Evolutionary conservation across 2,113 vertebrate genomes (phyloP).

Genomic region (Nibea albiflora): DNA sequence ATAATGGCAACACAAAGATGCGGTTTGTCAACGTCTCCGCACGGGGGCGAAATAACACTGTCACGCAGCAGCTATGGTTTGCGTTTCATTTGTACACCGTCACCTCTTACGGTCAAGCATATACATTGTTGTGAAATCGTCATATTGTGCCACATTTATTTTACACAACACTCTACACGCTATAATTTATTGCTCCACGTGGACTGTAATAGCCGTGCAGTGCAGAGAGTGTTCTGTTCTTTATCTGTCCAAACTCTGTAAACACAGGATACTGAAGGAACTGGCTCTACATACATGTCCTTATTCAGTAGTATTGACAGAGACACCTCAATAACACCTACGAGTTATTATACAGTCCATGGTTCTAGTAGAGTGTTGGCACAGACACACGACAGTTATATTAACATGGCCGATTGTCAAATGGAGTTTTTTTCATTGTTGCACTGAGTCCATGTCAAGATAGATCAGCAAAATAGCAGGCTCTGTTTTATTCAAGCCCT

Average conservation of each 20-base stretch:
- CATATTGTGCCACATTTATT: background rate
- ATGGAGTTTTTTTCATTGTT: constrained; percentile 1
- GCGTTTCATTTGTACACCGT: background rate
- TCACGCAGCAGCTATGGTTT: too few relatives aligned
- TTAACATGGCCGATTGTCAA: background rate
- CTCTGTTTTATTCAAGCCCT: background rate
- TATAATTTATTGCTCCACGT: background rate
- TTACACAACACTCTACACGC: background rate
- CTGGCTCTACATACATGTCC: constrained; percentile 43
- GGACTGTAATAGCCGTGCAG: background rate
- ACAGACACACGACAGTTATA: background rate
- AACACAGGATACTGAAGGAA: constrained; percentile 42
- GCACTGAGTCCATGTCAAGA: background rate
- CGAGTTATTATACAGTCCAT: background rate
- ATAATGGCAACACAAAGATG: background rate
- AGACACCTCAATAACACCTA: constrained; percentile 18
- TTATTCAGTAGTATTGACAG: constrained; percentile 64
- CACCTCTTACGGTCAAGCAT: background rate
- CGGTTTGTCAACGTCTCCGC: constrained; percentile 19
- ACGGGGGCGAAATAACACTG: constrained; percentile 28
- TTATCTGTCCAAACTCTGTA: constrained; percentile 48
- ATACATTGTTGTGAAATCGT: too few relatives aligned
- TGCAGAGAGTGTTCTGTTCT: constrained; percentile 24
- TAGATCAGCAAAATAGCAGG: background rate
- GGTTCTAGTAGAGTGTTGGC: background rate